Percentiles rank a stretch among this genome's conserved stretches.
phyloP scores from a whole-genome alignment of 64 coral and sea anemone genomes.

The Acropora yongei region DNA sequence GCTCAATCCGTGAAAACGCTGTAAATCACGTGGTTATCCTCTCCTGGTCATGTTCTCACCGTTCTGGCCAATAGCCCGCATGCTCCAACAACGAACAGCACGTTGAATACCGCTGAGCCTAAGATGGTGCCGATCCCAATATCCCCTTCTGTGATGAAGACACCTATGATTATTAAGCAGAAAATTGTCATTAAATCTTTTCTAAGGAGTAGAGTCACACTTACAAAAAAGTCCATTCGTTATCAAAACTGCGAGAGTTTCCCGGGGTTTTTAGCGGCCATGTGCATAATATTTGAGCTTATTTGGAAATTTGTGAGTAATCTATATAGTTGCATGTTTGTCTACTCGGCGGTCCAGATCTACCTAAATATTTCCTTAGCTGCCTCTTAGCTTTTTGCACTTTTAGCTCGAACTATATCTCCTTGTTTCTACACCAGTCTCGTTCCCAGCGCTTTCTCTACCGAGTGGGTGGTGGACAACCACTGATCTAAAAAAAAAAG shows the following conservation, averaged over 20 bases:
- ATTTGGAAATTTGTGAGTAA: no score
- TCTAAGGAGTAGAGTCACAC: not conserved
- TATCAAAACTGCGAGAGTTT: not conserved
- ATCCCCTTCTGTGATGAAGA: conserved; percentile 54
- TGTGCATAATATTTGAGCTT: no score
- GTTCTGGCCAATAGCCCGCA: conserved; percentile 33
- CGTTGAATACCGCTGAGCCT: conserved; percentile 53
- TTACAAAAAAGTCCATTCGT: not conserved
- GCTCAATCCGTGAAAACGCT: no score
- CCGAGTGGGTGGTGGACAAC: not conserved
- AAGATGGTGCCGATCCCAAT: conserved; percentile 64
- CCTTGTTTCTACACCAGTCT: not conserved
- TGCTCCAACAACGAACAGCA: conserved; percentile 55
- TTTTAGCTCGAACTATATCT: no score
- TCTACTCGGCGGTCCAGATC: no score
- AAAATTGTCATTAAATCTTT: not conserved
- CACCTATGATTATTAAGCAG: not conserved
- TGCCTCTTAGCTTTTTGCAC: not conserved
- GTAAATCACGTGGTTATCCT: not conserved
- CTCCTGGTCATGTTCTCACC: conserved; percentile 16
- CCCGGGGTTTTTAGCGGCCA: not conserved
- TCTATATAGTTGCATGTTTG: no score
- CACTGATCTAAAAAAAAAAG: no score
- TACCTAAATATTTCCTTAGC: no score
- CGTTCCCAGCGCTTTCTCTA: not conserved